Evolutionary conservation across 2,888 invertebrate genomes (phyloP).

Genomic region (Amblyjoppa fuscipennis): DNA sequence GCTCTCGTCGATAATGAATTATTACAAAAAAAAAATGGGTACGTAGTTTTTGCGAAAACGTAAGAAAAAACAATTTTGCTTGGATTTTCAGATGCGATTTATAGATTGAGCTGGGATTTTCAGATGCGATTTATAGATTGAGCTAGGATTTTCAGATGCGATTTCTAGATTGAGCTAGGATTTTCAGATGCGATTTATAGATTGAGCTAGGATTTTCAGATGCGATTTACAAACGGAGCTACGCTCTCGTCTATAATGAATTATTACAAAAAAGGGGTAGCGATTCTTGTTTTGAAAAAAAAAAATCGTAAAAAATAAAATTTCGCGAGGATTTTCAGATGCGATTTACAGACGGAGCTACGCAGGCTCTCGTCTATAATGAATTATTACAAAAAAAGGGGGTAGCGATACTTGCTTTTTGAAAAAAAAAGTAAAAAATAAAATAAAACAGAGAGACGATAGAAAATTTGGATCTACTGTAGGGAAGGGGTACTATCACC

Average conservation of each 20-base stretch:
- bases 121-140: no score
- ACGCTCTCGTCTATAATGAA: conserved; percentile 30
- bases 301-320: neutral
- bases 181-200: no score
- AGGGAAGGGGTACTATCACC: conserved; percentile 83
- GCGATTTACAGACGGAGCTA: neutral
- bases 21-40: no score
- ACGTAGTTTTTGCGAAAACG: no score
- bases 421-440: conserved; percentile 51
- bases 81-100: no score
- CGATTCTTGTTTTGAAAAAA: neutral
- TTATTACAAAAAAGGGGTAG: neutral
- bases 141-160: no score
- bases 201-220: neutral
- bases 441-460: conserved; percentile 64
- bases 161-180: no score
- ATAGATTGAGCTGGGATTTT: no score
- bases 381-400: neutral
- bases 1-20: no score
- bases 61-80: no score
- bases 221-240: neutral
- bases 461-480: conserved; percentile 82
- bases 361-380: conserved; percentile 45
- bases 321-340: neutral
- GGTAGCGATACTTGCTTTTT: neutral